Evolutionary conservation across 2,113 vertebrate genomes (phyloP).

Genomic region (Boleophthalmus pectinirostris): DNA sequence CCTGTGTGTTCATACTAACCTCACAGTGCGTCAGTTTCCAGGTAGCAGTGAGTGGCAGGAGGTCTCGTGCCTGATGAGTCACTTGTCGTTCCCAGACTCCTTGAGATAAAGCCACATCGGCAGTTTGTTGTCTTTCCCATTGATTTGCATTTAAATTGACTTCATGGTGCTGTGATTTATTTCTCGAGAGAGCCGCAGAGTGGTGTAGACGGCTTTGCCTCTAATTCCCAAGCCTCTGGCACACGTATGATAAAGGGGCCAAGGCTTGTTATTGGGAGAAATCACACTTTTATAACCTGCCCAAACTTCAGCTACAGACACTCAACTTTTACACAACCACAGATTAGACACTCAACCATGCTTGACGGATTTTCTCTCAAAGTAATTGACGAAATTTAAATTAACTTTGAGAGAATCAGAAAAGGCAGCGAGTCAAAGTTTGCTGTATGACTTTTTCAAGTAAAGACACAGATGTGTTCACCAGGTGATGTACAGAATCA

Average conservation of each 20-base stretch:
- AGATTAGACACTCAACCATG: conserved; percentile 41
- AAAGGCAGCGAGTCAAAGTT: background rate
- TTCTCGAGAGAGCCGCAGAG: conserved; percentile 42
- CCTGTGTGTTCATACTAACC: conserved; percentile 14
- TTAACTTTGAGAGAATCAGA: background rate
- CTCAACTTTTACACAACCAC: conserved; percentile 29
- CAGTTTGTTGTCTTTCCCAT: conserved; percentile 54
- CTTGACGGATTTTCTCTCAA: conserved; percentile 28
- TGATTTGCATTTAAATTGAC: conserved; percentile 71
- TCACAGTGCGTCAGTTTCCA: conserved; percentile 13
- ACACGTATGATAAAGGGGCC: conserved; percentile 45
- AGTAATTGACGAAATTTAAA: conserved; percentile 39
- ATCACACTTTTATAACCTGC: conserved; percentile 28
- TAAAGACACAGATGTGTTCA: background rate
- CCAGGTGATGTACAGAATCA: background rate
- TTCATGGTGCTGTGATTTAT: conserved; percentile 52
- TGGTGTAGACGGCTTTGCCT: conserved; percentile 40
- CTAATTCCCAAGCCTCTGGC: conserved; percentile 56
- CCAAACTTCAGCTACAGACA: conserved; percentile 12
- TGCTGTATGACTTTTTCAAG: background rate
- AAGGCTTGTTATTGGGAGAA: conserved; percentile 49
- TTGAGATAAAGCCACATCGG: conserved; percentile 22
- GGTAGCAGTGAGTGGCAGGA: conserved; percentile 17
- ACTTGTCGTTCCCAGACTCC: conserved; percentile 43
- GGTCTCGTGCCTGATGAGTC: conserved; percentile 35